A percentile compares a stretch with the other conserved stretches of the same genome.
These are phyloP conservation scores for Poeciliopsis infans DNA, from an alignment of 2,797 vertebrate species.

Conservation along the genomic window DNA sequence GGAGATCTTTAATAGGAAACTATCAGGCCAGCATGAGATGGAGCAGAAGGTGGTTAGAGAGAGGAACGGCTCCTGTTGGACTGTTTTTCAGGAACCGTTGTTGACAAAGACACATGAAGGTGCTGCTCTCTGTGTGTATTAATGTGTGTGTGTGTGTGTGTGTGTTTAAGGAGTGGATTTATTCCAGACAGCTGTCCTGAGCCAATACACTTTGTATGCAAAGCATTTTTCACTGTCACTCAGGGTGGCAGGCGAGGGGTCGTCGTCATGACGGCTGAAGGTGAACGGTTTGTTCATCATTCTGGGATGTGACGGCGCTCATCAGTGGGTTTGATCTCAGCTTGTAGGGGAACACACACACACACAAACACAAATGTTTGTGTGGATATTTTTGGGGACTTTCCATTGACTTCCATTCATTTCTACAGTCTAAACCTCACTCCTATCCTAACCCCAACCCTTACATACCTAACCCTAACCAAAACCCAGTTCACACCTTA, in stretches of 20 bases:
- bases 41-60: slow-evolving; percentile 1
- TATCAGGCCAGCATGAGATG: slow-evolving; percentile 1
- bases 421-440: no score
- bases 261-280: neutral
- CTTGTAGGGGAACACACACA: neutral
- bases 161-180: slow-evolving; percentile 7
- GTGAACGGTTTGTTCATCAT: slow-evolving; percentile 1
- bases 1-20: neutral
- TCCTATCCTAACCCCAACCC: no score
- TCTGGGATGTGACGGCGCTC: neutral
- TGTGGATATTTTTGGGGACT: no score
- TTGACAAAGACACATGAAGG: slow-evolving; percentile 1
- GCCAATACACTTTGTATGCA: slow-evolving; percentile 11
- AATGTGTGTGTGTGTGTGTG: neutral
- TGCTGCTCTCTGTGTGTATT: neutral
- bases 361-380: no score
- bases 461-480: no score
- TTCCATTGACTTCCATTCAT: no score
- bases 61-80: neutral
- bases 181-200: slow-evolving; percentile 17
- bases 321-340: neutral
- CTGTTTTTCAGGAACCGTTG: neutral
- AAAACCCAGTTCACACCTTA: no score
- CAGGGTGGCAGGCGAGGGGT: neutral
- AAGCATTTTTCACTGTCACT: slow-evolving; percentile 3